Percentiles rank a stretch among this genome's conserved stretches.
These are phyloP conservation scores for Portunus trituberculatus DNA, from an alignment of 1,140 invertebrate genomes.

Conservation along the genomic window DNA sequence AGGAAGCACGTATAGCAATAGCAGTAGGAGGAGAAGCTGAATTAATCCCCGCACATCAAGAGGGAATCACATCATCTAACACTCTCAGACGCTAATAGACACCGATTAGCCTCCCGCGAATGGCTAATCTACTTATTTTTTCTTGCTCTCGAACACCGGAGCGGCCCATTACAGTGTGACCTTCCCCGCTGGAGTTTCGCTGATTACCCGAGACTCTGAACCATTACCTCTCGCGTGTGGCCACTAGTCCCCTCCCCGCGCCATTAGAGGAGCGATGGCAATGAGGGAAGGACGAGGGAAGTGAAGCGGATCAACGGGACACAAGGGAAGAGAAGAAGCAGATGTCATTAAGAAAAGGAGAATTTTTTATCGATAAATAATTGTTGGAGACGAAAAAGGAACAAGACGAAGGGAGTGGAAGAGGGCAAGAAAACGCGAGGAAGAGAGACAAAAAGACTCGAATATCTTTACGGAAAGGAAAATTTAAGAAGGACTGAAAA, in stretches of 20 bases:
- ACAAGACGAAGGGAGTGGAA: no score
- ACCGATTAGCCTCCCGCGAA: background rate
- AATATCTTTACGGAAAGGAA: no score
- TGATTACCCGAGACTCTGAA: background rate
- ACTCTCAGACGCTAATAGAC: background rate
- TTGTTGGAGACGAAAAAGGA: no score
- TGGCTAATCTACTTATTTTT: slow-evolving; percentile 15
- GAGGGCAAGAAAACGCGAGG: no score
- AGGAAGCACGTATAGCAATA: background rate
- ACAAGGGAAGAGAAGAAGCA: no score
- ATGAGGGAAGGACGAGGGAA: background rate
- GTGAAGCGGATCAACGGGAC: background rate
- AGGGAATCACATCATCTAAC: slow-evolving; percentile 1
- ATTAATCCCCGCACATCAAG: background rate
- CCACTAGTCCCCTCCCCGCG: background rate
- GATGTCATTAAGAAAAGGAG: no score
- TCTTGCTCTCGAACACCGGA: background rate
- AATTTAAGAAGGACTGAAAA: no score
- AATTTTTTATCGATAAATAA: no score
- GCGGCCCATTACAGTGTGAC: background rate
- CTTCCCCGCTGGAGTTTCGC: background rate
- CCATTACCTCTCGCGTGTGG: background rate
- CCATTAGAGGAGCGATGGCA: background rate
- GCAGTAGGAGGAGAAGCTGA: background rate
- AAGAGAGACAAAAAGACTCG: no score